phyloP scores from a whole-genome alignment of 2,797 vertebrate species.

The Bradypodion ventrale region DNA sequence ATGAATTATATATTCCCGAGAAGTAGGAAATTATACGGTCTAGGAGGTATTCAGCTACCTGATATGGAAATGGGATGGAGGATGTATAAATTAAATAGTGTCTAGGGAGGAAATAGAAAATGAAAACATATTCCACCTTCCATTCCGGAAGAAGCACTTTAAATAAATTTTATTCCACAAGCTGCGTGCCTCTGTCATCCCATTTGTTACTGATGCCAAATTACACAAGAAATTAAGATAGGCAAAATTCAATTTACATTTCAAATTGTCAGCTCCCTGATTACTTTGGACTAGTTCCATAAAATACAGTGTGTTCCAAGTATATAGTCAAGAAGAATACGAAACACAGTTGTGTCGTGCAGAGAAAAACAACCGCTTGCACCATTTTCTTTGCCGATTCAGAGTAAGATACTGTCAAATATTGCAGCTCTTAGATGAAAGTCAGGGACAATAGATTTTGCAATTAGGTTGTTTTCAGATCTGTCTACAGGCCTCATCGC shows the following conservation, averaged over 20 bases:
- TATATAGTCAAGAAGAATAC: constrained; percentile 20
- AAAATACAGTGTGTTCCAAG: constrained; percentile 21
- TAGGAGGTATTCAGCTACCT: constrained; percentile 43
- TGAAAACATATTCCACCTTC: constrained; percentile 33
- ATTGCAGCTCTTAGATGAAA: constrained; percentile 3
- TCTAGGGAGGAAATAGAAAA: constrained; percentile 33
- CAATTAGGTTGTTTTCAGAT: constrained; percentile 29
- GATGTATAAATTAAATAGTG: constrained; percentile 31
- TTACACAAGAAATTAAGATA: neutral
- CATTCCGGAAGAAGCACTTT: constrained; percentile 12
- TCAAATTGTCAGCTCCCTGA: neutral
- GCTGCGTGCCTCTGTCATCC: neutral
- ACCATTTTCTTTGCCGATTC: constrained; percentile 3
- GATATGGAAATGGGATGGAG: constrained; percentile 28
- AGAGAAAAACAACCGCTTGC: neutral
- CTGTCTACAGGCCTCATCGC: constrained; percentile 9
- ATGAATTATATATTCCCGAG: constrained; percentile 37
- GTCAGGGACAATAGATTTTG: constrained; percentile 23
- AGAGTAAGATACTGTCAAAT: constrained; percentile 30
- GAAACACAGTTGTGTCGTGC: neutral
- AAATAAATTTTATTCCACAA: constrained; percentile 7
- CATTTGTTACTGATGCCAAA: constrained; percentile 27
- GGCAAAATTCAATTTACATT: constrained; percentile 25
- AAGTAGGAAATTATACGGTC: constrained; percentile 33
- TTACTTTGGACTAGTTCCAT: constrained; percentile 40